Evolutionary conservation across 2,888 invertebrate genomes (phyloP).

Genomic region (Penaeus monodon): DNA sequence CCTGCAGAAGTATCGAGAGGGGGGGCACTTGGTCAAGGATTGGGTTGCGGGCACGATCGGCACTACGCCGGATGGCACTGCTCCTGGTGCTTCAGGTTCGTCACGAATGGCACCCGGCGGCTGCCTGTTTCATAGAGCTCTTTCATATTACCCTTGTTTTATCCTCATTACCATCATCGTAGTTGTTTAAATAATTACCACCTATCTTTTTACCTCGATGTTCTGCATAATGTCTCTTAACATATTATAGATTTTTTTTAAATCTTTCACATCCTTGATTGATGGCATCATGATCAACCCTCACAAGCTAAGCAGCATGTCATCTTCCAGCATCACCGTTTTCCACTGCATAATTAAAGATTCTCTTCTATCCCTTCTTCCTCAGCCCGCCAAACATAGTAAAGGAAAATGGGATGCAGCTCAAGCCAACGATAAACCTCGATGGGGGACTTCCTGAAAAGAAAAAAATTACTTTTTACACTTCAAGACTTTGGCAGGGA

Average conservation of each 20-base stretch:
- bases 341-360: too few relatives aligned
- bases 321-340: too few relatives aligned
- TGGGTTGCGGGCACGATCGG: constrained; percentile 70
- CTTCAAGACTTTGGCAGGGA: constrained; percentile 76
- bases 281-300: too few relatives aligned
- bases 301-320: too few relatives aligned
- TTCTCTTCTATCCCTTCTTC: background rate
- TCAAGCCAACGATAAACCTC: constrained; percentile 68
- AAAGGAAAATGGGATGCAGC: constrained; percentile 71
- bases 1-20: constrained; percentile 70
- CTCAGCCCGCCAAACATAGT: constrained; percentile 68
- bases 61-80: constrained; percentile 81
- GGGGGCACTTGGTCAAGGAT: constrained; percentile 70
- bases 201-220: too few relatives aligned
- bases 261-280: too few relatives aligned
- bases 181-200: too few relatives aligned
- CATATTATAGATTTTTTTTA: too few relatives aligned
- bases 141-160: too few relatives aligned
- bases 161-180: too few relatives aligned
- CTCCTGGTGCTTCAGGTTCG: constrained; percentile 75
- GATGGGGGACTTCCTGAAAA: constrained; percentile 69
- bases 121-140: too few relatives aligned
- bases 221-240: background rate
- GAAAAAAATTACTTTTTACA: constrained; percentile 75
- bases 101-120: background rate